A percentile compares a stretch with the other conserved stretches of the same genome.
Conservation (phyloP, 2,888 invertebrate genomes). For the Cinara cedri region DNA sequence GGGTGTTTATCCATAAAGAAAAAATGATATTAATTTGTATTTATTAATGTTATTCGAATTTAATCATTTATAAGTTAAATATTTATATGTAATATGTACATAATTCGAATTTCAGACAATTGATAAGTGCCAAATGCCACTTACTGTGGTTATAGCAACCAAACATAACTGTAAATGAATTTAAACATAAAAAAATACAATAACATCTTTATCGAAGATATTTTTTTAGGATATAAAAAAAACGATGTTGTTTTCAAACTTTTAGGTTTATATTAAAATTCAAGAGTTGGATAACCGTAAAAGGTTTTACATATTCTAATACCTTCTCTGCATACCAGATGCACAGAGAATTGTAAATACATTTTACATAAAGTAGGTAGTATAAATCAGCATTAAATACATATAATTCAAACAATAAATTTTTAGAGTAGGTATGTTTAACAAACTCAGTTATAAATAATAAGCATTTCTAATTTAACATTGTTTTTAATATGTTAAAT, state of each 20-base stretch:
- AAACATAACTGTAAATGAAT: neutral
- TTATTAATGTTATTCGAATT: neutral
- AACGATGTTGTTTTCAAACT: neutral
- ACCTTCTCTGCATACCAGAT: neutral
- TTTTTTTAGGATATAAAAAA: neutral
- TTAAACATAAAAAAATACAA: neutral
- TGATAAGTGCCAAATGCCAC: neutral
- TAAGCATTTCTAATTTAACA: too few species aligned
- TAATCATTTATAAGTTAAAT: neutral
- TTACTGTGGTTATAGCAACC: neutral
- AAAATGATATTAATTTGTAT: neutral
- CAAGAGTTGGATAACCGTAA: slow-evolving; percentile 13
- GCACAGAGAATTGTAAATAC: neutral
- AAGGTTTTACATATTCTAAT: slow-evolving; percentile 8
- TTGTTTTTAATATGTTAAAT: too few species aligned
- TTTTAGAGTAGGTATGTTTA: neutral
- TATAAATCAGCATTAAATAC: too few species aligned
- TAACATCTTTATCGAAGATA: slow-evolving; percentile 3
- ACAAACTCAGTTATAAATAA: neutral
- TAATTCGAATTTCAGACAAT: neutral
- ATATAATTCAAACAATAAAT: too few species aligned
- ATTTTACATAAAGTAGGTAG: too few species aligned
- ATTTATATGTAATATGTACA: too few species aligned
- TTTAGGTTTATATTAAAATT: neutral
- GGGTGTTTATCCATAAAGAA: too few species aligned